Base-by-base conservation (phyloP, 2,113 vertebrate species). In the Gobius niger region DNA sequence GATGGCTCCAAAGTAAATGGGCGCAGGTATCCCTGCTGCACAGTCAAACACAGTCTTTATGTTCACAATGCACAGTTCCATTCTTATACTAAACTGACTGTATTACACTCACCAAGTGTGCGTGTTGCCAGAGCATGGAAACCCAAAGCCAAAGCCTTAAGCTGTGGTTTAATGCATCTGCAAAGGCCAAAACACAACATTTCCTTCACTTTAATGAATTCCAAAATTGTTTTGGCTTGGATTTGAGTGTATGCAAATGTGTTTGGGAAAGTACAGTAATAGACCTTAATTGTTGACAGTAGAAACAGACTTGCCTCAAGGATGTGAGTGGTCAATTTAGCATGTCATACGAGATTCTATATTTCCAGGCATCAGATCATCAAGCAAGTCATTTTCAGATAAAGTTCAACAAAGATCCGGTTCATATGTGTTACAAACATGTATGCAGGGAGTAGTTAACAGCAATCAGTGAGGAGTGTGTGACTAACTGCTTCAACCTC, bases 131-230 rank as follows among this genome's bases (percentile, higher is more conserved):
- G 85, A 24, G 95, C 95, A 41, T 96, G 93, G 73, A 96, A 94
- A 65, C 96, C 95, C 82, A 98, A 78, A 0, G 95, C 95, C 89
- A 98, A 90, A 44, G 95, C 95, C 77, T 96, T 98, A 59, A 98
- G 81, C 47, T 96, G 94, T 51, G 95, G 95, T 41, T 94, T 93
- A 83, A 94, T 95, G 73, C 95, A 96, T 73, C 96, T 96, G 63
- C 1, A 40, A 14, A 50, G 7, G 5, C 62, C 47, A 8, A 67
- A 14, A 64, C 52, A 12, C 70, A 11, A 56, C 0, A 47, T 50
- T 49, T 60, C 46, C 44, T 50, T n/a, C n/a, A 34, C 3, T 4
- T 34, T 34, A 34, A 34, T 34, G 24, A 4, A 34, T 34, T 34
- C 24, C 24, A 34, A 34, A 34, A 34, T 34, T 3, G 1, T 34